These are phyloP conservation scores for Gobionotothen gibberifrons DNA, from an alignment of 2,797 vertebrate species.

Conservation along the genomic window DNA sequence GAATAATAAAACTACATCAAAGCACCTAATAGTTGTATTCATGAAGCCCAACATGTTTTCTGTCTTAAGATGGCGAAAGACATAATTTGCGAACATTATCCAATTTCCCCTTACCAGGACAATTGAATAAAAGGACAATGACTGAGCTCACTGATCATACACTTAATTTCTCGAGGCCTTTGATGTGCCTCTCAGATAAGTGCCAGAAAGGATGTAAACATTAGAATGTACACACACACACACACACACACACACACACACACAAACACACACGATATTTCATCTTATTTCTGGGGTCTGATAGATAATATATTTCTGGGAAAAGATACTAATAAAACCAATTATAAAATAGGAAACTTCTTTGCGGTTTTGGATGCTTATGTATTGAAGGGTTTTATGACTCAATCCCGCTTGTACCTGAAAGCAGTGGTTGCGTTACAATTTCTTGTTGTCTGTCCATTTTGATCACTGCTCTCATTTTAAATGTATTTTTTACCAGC, in stretches of 20 bases:
- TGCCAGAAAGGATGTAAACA: slow-evolving; percentile 1
- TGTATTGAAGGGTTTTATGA: neutral
- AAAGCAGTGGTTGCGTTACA: no score
- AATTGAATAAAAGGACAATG: slow-evolving; percentile 51
- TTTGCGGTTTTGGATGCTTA: neutral
- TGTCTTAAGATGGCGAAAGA: slow-evolving; percentile 27
- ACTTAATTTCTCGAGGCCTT: slow-evolving; percentile 43
- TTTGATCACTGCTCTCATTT: slow-evolving; percentile 27
- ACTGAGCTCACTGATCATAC: slow-evolving; percentile 24
- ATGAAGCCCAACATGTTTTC: slow-evolving; percentile 12
- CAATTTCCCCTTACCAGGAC: slow-evolving; percentile 48
- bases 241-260: neutral
- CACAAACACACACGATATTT: slow-evolving; percentile 7
- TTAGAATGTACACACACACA: neutral
- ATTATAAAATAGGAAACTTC: slow-evolving; percentile 8
- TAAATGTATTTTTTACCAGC: slow-evolving; percentile 15
- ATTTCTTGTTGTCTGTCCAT: neutral
- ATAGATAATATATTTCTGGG: slow-evolving; percentile 10
- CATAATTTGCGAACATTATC: slow-evolving; percentile 47
- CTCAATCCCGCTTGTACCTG: no score
- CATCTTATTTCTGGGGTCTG: neutral
- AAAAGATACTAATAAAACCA: neutral
- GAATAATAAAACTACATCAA: slow-evolving; percentile 53
- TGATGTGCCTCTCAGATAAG: slow-evolving; percentile 54
- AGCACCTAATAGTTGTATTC: slow-evolving; percentile 38